Conservation (phyloP, 2,113 vertebrate genomes). For the Psettodes erumei region DNA sequence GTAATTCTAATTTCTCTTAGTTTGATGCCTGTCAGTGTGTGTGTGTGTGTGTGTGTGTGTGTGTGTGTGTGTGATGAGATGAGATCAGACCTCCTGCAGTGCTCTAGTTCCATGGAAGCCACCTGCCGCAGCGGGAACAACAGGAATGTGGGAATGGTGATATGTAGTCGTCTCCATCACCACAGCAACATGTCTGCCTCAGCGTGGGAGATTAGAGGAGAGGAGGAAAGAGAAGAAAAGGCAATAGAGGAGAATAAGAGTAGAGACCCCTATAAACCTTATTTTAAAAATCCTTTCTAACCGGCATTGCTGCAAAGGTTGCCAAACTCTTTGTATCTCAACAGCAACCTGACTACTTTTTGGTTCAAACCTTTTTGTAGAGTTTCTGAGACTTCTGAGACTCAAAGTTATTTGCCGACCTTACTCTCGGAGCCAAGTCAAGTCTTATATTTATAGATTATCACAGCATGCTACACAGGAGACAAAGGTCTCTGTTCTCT, state of each 20-base stretch:
- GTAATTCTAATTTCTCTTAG: conserved; percentile 9
- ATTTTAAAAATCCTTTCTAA: not conserved
- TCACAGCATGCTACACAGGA: conserved; percentile 49
- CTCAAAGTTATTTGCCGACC: conserved; percentile 39
- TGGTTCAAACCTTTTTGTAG: conserved; percentile 16
- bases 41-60: conserved; percentile 46
- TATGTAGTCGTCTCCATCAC: conserved; percentile 43
- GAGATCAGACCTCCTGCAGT: conserved; percentile 69
- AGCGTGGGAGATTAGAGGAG: conserved; percentile 22
- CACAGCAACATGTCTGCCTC: conserved; percentile 53
- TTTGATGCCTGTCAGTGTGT: conserved; percentile 7
- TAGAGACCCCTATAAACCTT: conserved; percentile 11
- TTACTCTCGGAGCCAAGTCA: conserved; percentile 11
- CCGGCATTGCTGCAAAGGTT: conserved; percentile 1
- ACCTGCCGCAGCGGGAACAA: conserved; percentile 71
- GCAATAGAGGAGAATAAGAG: not conserved
- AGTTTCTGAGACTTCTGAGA: conserved; percentile 38
- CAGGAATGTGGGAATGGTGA: conserved; percentile 71
- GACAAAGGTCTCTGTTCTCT: conserved; percentile 47
- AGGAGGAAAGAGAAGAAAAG: not conserved
- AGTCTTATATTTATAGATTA: conserved; percentile 67
- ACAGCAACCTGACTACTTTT: not conserved
- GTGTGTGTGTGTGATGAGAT: conserved; percentile 48
- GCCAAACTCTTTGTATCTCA: conserved; percentile 12
- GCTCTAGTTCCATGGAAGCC: conserved; percentile 52